phyloP scores from a whole-genome alignment of 1,140 invertebrate species.

The Drosophila jambulina region DNA sequence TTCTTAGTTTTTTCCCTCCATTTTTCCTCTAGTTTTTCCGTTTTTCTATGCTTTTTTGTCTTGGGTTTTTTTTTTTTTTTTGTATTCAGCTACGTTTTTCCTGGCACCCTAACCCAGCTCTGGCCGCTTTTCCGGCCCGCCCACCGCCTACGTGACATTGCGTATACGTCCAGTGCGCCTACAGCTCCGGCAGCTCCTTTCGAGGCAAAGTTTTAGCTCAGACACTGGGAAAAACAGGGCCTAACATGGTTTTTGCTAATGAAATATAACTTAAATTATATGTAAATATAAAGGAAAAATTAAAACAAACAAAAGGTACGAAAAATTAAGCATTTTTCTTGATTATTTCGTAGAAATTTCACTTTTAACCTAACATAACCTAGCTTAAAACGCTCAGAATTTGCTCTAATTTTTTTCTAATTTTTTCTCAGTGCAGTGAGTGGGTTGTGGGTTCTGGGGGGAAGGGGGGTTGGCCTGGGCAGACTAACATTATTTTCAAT shows the following conservation, averaged over 20 bases:
- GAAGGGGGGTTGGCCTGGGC: not conserved
- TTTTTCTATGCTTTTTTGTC: slow-evolving; percentile 1
- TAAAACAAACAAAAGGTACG: not conserved
- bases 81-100: slow-evolving; percentile 11
- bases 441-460: not conserved
- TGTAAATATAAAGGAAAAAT: not conserved
- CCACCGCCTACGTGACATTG: slow-evolving; percentile 64
- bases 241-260: not conserved
- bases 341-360: accelerated
- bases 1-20: slow-evolving; percentile 33
- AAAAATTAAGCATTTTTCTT: not conserved
- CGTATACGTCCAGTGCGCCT: slow-evolving; percentile 77
- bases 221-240: not conserved
- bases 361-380: not conserved
- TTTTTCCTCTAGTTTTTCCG: slow-evolving; percentile 23
- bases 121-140: slow-evolving; percentile 23
- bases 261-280: no score
- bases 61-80: slow-evolving; percentile 20
- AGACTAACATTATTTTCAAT: slow-evolving; percentile 79
- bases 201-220: slow-evolving; percentile 1
- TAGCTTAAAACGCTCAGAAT: accelerated
- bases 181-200: slow-evolving; percentile 36
- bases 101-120: not conserved
- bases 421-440: not conserved
- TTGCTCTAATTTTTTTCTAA: not conserved